Base-by-base conservation (phyloP, 2,888 invertebrate species). In the Philaethria dido region DNA sequence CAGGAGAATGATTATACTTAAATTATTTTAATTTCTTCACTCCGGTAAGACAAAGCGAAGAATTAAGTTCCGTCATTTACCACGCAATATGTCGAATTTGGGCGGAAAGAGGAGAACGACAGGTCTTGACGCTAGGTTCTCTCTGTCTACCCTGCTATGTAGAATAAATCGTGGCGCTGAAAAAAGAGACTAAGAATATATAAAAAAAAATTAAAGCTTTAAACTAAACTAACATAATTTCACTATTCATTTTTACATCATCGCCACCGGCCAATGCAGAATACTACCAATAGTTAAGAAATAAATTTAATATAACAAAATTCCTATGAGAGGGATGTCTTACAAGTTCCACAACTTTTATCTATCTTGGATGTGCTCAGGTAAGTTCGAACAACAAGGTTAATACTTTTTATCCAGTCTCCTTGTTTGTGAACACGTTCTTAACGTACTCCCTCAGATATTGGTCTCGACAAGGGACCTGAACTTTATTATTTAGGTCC, bases 401-500 rank as follows among this genome's bases (percentile, higher is more conserved):
- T 54, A 55, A 54, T 63, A 55, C 54, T 63, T 63, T 62, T 62
- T 22, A 57, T 62, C 55, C 45, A 55, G 62, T 16, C 16, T 55
- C 6, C 54, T 45, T 59, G 52, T 48, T 66, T 66, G 44, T 36
- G 52, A 54, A 18, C 52, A 61, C 45, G 50, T 61, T 54, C 36
- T 45, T 45, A 54, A 36, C 36, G 45, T 45, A n/a, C 44, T 47
- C 62, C 54, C 47, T 18, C 39, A 39, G 29, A 66, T 36, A 18
- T 44, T 18, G 54, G 50, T 59, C 61, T 44, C 50, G 25, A 22
- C 45, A 33, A 18, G 50, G 66, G 66, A 52, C 20, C 16, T 45
- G 25, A 48, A 63, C 60, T 61, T 55, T 50, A 68, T 44, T 60
- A 68, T 50, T 68, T 33, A 55, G 18, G 47, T 54, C 18, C 36